Conservation (phyloP, 1,140 invertebrate genomes). For the Drosophila gunungcola region DNA sequence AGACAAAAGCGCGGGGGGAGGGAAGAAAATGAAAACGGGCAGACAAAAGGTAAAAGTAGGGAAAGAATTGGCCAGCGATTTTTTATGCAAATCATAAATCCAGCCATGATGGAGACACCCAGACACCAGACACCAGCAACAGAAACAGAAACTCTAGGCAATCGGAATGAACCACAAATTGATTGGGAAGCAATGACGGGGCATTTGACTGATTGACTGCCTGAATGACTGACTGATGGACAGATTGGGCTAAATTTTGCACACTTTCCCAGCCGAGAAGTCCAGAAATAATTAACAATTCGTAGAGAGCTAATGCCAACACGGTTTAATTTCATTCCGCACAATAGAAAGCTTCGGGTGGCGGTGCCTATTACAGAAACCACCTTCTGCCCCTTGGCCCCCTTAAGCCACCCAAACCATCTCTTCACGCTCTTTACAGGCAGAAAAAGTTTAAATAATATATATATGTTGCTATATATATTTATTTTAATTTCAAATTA, state of each 20-base stretch:
- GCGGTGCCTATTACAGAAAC: constrained; percentile 38
- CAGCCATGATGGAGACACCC: constrained; percentile 59
- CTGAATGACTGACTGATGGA: constrained; percentile 40
- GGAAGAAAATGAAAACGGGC: constrained; percentile 46
- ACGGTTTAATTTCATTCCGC: constrained; percentile 74
- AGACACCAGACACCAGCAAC: constrained; percentile 17
- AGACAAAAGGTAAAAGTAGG: constrained; percentile 80
- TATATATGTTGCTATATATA: too few species aligned
- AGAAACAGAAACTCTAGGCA: constrained; percentile 42
- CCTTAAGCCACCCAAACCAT: constrained; percentile 18
- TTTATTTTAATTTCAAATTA: too few species aligned
- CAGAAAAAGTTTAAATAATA: background rate
- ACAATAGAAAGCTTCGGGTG: constrained; percentile 75
- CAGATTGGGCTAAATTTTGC: constrained; percentile 56
- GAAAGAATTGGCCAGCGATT: constrained; percentile 75
- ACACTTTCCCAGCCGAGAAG: constrained; percentile 62
- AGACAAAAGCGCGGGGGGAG: constrained; percentile 2
- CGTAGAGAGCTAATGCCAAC: constrained; percentile 71
- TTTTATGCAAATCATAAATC: constrained; percentile 83
- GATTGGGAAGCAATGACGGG: constrained; percentile 70
- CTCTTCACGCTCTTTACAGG: constrained; percentile 3
- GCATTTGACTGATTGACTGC: constrained; percentile 71
- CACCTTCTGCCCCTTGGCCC: constrained; percentile 12
- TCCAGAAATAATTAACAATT: constrained; percentile 69
- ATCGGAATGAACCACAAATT: constrained; percentile 65